A percentile compares a stretch with the other conserved stretches of the same genome.
Evolutionary conservation across 2,888 invertebrate species (phyloP).

Genomic region (Lithophane socia): DNA sequence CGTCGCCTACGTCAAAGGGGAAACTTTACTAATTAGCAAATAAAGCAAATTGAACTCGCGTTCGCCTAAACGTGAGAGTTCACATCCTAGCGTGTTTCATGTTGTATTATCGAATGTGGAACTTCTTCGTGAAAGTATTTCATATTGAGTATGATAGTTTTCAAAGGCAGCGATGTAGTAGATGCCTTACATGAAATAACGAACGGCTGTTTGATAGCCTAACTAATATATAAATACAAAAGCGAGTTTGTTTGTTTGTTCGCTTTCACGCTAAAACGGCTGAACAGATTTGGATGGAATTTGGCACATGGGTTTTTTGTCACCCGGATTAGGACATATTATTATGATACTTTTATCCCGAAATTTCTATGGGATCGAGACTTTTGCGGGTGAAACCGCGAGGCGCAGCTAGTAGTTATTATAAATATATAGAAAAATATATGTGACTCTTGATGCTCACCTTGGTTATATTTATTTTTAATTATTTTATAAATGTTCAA

Average conservation of each 20-base stretch:
- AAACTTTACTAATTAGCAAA: conserved; percentile 88
- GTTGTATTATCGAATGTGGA: conserved; percentile 70
- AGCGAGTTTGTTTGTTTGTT: too few relatives aligned
- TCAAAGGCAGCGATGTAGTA: neutral
- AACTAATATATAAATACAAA: too few relatives aligned
- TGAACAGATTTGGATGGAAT: too few relatives aligned
- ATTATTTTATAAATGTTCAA: neutral
- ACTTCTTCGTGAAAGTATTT: conserved; percentile 46
- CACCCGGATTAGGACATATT: too few relatives aligned
- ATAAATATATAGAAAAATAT: neutral
- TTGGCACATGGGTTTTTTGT: too few relatives aligned
- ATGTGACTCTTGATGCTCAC: neutral
- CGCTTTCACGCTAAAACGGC: too few relatives aligned
- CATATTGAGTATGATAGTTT: conserved; percentile 29
- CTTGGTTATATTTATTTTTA: neutral
- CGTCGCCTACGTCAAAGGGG: conserved; percentile 76
- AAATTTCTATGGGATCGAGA: too few relatives aligned
- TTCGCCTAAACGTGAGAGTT: conserved; percentile 77
- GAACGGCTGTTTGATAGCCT: neutral
- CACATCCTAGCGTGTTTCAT: conserved; percentile 71
- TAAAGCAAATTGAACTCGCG: conserved; percentile 83
- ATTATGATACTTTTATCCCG: too few relatives aligned
- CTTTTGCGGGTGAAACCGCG: too few relatives aligned
- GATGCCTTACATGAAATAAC: neutral
- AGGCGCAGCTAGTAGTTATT: neutral